Evolutionary conservation across 2,888 invertebrate species (phyloP), one percentile per base, ranked within the genome.

Genomic region (Drosophila monieri): DNA sequence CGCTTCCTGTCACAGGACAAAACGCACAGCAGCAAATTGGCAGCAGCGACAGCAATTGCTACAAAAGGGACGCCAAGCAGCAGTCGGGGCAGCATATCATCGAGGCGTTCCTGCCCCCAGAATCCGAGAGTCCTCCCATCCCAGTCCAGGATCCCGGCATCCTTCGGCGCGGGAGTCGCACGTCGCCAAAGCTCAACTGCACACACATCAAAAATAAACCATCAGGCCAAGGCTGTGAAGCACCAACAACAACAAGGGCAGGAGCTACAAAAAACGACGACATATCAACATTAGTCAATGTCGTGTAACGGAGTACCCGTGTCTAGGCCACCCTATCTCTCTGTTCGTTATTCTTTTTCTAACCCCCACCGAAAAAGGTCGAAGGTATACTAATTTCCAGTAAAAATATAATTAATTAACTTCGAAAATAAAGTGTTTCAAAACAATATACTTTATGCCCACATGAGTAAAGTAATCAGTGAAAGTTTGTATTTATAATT

Each of bases 241-340:
- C 48, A 41, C 46, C 58, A 43, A 58, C 60, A 47, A 43, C 23
- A n/a, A 15, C 52, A 12, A 21, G 12, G 27, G 23, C 46, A 51
- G 51, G 27, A 15, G 8, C 23, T 37, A 30, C 49, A 66, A 70
- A 66, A 65, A 71, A 69, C 72, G 74, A 73, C 74, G 77, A 79
- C 80, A 85, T 76, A 88, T 88, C 87, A 84, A 84, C 83, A 84
- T 84, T 84, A 84, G 88, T 87, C 83, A 84, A 84, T 84, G 83
- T 84, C 83, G 87, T 80, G 73, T 72, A 80, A 74, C 77, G 61
- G 69, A 77, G 69, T 79, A 71, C 71, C 84, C 86, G 62, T 85
- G 74, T 88, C 86, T 85, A 83, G 81, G 85, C 77, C 72, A 67
- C 68, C 62, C 44, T 18, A 43, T 35, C 59, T 37, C 15, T 47